Evolutionary conservation across 2,113 vertebrate genomes (phyloP).

Genomic region (Perca schrenkii): DNA sequence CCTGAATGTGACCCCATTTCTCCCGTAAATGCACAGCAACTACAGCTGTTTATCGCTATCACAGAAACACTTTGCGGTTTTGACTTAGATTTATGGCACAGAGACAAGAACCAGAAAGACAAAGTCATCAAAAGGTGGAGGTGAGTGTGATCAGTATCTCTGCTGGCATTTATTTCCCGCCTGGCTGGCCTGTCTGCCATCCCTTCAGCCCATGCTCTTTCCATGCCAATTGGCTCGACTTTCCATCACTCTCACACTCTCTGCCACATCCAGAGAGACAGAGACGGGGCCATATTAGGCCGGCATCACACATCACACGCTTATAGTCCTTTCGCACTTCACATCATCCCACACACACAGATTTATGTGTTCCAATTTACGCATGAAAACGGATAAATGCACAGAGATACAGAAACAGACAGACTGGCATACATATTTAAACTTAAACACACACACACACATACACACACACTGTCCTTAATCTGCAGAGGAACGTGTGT

Average conservation of each 20-base stretch:
- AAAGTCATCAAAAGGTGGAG: conserved; percentile 53
- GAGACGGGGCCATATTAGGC: conserved; percentile 39
- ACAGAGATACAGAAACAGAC: conserved; percentile 15
- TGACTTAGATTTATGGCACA: not conserved
- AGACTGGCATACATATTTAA: conserved; percentile 17
- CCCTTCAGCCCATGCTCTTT: conserved; percentile 58
- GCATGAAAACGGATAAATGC: conserved; percentile 23
- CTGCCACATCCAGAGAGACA: conserved; percentile 50
- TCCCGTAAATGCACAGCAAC: conserved; percentile 2
- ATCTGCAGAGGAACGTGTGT: conserved; percentile 27
- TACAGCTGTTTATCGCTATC: conserved; percentile 9
- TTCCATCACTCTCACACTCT: conserved; percentile 32
- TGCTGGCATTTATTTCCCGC: conserved; percentile 59
- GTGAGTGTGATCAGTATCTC: conserved; percentile 60
- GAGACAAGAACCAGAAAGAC: conserved; percentile 37
- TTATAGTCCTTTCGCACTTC: not conserved
- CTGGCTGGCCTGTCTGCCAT: conserved; percentile 67
- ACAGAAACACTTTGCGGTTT: conserved; percentile 1
- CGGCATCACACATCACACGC: conserved; percentile 29
- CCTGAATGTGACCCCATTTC: not conserved
- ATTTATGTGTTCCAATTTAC: conserved; percentile 23
- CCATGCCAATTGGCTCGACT: conserved; percentile 54
- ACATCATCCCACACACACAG: conserved; percentile 10
- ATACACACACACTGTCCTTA: conserved; percentile 11
- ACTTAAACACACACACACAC: conserved; percentile 5